Percentiles rank a stretch among this genome's conserved stretches.
phyloP scores from a whole-genome alignment of 2,888 invertebrate species.

The Ceriagrion tenellum region DNA sequence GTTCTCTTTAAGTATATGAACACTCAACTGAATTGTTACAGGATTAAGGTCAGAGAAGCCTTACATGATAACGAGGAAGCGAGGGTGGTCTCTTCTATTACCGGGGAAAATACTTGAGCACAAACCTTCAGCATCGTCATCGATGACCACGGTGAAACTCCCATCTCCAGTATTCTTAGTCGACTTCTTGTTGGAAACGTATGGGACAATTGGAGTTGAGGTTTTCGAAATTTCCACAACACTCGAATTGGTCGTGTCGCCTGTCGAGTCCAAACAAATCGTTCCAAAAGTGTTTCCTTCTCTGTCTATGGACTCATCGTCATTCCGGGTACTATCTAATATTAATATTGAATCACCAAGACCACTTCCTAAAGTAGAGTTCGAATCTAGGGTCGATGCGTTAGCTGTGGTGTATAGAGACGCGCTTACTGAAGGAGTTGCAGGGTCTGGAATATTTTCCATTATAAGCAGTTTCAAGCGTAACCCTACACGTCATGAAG shows the following conservation, averaged over 20 bases:
- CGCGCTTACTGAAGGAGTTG: slow-evolving; percentile 47
- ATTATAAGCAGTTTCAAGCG: not conserved
- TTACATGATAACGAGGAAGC: slow-evolving; percentile 34
- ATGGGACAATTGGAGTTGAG: slow-evolving; percentile 27
- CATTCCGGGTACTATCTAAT: not conserved
- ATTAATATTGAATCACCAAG: slow-evolving; percentile 46
- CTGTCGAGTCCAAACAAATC: slow-evolving; percentile 46
- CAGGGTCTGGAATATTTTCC: slow-evolving; percentile 42
- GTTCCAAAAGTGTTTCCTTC: slow-evolving; percentile 16
- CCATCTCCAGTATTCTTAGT: not conserved
- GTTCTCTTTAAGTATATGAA: not conserved
- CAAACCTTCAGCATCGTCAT: slow-evolving; percentile 51
- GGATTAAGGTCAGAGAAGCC: slow-evolving; percentile 64
- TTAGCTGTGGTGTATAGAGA: slow-evolving; percentile 50
- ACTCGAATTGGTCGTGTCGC: slow-evolving; percentile 29
- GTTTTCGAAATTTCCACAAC: slow-evolving; percentile 50
- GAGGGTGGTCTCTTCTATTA: not conserved
- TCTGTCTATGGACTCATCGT: not conserved
- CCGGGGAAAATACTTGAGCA: not conserved
- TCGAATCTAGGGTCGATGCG: slow-evolving; percentile 8
- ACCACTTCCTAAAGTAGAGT: not conserved
- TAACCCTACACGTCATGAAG: not conserved
- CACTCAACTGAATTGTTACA: not conserved
- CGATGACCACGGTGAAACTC: slow-evolving; percentile 53
- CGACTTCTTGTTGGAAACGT: not conserved